Conservation (phyloP, 2,113 vertebrate species). For the Melanerpes aurifrons region DNA sequence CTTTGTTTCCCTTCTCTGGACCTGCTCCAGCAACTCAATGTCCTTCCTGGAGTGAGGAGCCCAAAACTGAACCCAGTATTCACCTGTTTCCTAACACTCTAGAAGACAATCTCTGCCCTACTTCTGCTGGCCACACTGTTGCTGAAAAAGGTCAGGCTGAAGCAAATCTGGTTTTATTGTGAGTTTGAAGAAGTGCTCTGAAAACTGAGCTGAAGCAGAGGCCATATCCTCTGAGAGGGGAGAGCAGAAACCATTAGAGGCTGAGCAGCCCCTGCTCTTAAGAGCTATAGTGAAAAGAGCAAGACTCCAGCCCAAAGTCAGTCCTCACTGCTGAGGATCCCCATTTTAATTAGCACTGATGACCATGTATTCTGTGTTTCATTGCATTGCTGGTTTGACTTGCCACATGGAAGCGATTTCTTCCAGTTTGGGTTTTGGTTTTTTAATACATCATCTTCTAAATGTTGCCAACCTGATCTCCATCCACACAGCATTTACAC, state of each 20-base stretch:
- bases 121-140: too few species aligned
- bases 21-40: too few species aligned
- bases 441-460: neutral
- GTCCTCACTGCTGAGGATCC: neutral
- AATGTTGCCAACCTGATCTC: neutral
- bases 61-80: too few species aligned
- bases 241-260: neutral
- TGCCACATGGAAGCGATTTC: neutral
- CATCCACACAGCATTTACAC: neutral
- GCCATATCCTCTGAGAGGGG: fast-evolving
- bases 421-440: neutral
- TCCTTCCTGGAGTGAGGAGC: too few species aligned
- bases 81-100: too few species aligned
- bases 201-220: neutral
- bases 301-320: neutral
- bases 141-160: neutral
- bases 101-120: too few species aligned
- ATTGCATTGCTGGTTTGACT: neutral
- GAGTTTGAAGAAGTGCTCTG: neutral
- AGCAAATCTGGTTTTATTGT: fast-evolving
- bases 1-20: too few species aligned
- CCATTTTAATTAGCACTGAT: neutral
- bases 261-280: neutral
- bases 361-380: neutral
- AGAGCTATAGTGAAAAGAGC: fast-evolving